Evolutionary conservation across 2,113 vertebrate genomes (phyloP).

Genomic region (Pelmatolapia mariae): DNA sequence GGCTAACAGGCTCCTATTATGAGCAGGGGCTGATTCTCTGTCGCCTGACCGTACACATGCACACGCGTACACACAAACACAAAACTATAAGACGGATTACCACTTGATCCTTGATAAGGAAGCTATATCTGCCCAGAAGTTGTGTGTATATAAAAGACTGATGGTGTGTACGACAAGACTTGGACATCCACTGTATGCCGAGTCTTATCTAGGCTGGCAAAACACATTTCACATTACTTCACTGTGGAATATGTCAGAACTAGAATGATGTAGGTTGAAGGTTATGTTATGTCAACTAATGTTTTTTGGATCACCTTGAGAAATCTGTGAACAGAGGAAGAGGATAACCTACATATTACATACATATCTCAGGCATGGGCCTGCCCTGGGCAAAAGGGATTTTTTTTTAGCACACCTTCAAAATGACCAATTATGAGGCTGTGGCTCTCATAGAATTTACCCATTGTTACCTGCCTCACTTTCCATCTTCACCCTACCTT

Average conservation of each 20-base stretch:
- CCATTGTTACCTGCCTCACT: background rate
- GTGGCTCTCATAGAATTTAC: slow-evolving; percentile 52
- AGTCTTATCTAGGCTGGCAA: background rate
- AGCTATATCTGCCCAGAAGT: slow-evolving; percentile 30
- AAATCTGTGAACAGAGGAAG: background rate
- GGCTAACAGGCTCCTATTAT: slow-evolving; percentile 58
- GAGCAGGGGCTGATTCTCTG: slow-evolving; percentile 33
- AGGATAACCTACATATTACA: background rate
- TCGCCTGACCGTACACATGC: slow-evolving; percentile 35
- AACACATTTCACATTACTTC: background rate
- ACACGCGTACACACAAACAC: background rate
- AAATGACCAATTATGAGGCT: slow-evolving; percentile 64
- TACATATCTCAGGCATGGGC: background rate
- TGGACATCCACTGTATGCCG: background rate
- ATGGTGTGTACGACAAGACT: background rate
- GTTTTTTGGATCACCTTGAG: slow-evolving; percentile 27
- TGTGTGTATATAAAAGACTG: slow-evolving; percentile 4
- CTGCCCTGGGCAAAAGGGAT: slow-evolving; percentile 38
- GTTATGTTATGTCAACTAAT: background rate
- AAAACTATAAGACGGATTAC: slow-evolving; percentile 58
- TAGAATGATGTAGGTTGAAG: slow-evolving; percentile 1
- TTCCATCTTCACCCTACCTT: background rate
- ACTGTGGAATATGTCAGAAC: background rate
- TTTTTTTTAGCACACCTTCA: slow-evolving; percentile 58
- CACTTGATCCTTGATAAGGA: slow-evolving; percentile 62